A percentile compares a stretch with the other conserved stretches of the same genome.
phyloP scores from a whole-genome alignment of 2,888 invertebrate genomes.

The Dynastes tityus region DNA sequence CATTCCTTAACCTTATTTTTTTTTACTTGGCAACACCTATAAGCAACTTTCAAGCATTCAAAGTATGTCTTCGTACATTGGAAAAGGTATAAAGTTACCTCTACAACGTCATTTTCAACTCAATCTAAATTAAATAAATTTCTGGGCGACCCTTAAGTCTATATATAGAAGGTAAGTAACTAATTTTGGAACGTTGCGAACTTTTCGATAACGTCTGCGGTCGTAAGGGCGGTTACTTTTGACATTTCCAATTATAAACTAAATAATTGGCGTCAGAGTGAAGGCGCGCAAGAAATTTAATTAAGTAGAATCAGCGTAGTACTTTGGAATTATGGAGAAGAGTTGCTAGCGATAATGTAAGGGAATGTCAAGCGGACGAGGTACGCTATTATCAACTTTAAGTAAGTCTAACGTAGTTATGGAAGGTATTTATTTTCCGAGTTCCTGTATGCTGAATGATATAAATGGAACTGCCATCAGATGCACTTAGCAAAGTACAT shows the following conservation, averaged over 20 bases:
- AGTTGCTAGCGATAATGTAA: background rate
- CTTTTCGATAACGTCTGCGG: constrained; percentile 45
- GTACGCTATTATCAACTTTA: background rate
- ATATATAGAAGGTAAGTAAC: constrained; percentile 20
- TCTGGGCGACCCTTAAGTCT: background rate
- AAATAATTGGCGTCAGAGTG: constrained; percentile 29
- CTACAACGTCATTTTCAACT: background rate
- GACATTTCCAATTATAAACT: constrained; percentile 50
- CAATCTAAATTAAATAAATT: constrained; percentile 11
- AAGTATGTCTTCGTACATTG: no score
- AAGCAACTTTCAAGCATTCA: no score
- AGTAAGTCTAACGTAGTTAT: background rate
- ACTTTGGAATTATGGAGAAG: background rate
- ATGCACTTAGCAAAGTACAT: no score
- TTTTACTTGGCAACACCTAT: no score
- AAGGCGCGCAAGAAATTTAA: constrained; percentile 35
- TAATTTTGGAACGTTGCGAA: constrained; percentile 38
- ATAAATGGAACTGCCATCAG: no score
- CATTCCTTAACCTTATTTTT: background rate
- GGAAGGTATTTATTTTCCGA: no score
- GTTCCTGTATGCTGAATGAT: no score
- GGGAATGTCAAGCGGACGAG: background rate
- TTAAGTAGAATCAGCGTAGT: constrained; percentile 32
- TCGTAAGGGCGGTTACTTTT: constrained; percentile 43
- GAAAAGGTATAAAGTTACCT: background rate